These are phyloP conservation scores for Drepana falcataria DNA, from an alignment of 2,888 invertebrate genomes.

Conservation along the genomic window DNA sequence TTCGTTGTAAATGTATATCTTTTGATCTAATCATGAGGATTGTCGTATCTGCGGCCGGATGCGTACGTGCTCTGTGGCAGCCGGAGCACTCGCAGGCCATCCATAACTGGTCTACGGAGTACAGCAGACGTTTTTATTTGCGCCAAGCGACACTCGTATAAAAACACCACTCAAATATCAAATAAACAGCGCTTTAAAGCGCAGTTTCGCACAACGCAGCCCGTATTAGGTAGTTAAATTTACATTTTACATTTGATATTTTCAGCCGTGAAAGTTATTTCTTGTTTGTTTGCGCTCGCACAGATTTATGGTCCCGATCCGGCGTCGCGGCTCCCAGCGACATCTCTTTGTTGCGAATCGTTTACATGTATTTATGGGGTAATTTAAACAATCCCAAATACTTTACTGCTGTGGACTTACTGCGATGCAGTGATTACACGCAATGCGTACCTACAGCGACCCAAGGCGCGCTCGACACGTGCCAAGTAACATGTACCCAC, in stretches of 20 bases:
- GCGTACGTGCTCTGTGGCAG: conserved; percentile 29
- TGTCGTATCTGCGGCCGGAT: conserved; percentile 30
- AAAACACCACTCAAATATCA: conserved; percentile 70
- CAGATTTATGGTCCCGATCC: conserved; percentile 58
- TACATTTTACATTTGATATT: conserved; percentile 76
- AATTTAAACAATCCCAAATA: conserved; percentile 62
- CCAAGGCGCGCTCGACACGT: not conserved
- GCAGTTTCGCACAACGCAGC: conserved; percentile 56
- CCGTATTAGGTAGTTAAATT: conserved; percentile 76
- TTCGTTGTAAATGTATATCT: too few species aligned
- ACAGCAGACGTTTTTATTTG: conserved; percentile 73
- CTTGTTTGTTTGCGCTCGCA: conserved; percentile 47
- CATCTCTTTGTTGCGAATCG: conserved; percentile 60
- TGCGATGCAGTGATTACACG: conserved; percentile 45
- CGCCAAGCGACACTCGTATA: conserved; percentile 58
- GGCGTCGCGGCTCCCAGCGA: conserved; percentile 40
- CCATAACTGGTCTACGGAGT: conserved; percentile 55
- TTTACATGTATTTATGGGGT: conserved; percentile 68
- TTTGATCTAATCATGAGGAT: not conserved
- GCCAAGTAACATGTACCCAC: too few species aligned
- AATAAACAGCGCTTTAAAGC: conserved; percentile 69
- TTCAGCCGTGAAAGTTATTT: conserved; percentile 71
- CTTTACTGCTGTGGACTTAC: conserved; percentile 42
- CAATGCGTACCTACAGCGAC: conserved; percentile 12
- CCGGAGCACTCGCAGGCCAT: conserved; percentile 63